Base-by-base conservation (phyloP, 2,113 vertebrate genomes). In the Boulengerochromis microlepis region DNA sequence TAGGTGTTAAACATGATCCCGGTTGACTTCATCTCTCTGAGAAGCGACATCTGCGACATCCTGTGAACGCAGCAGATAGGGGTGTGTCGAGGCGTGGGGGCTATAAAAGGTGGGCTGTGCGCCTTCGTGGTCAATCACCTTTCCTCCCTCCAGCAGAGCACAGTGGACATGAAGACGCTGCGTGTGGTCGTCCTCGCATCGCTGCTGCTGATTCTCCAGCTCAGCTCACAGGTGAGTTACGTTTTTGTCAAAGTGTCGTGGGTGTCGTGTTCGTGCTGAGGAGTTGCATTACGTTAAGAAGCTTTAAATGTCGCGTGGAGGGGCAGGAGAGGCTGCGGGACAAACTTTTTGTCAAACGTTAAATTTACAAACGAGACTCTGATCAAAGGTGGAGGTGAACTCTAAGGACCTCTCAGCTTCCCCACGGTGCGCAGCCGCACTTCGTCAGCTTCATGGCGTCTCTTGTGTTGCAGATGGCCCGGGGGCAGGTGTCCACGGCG, bases 51-150 rank as follows among this genome's bases (percentile, higher is more conserved):
- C 11, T 1, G 33, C 4, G 2, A 69, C 33, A 38, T 13, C 33
- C 4, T 19, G 4, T 69, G 61, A 69, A 69, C 19, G 33, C 61
- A 38, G 11, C 61, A 69, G 33, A 13, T n/a, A n/a, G 33, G 33
- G 10, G 33, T 12, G 33, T 38, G 61, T 1, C 29, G 61, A 66
- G 3, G 61, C 6, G 18, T 38, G 19, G 4, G 61, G 10, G 33
- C 11, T 22, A 69, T 69, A 69, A 69, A 35, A 35, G 1, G 31
- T 64, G 59, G 16, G 29, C 59, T 0, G 9, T 11, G 59, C 0
- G 29, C 9, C 0, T 10, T 5, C 5, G 9, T 4, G 2, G 4
- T 0, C 9, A 0, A 7, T 33, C 29, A 0, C 29, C 16, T 11
- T 33, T 33, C 16, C 4, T 33, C 9, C 1, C 1, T 16, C 5